A percentile compares a stretch with the other conserved stretches of the same genome.
phyloP scores from a whole-genome alignment of 2,888 invertebrate genomes.

The Priocnemis perturbator region DNA sequence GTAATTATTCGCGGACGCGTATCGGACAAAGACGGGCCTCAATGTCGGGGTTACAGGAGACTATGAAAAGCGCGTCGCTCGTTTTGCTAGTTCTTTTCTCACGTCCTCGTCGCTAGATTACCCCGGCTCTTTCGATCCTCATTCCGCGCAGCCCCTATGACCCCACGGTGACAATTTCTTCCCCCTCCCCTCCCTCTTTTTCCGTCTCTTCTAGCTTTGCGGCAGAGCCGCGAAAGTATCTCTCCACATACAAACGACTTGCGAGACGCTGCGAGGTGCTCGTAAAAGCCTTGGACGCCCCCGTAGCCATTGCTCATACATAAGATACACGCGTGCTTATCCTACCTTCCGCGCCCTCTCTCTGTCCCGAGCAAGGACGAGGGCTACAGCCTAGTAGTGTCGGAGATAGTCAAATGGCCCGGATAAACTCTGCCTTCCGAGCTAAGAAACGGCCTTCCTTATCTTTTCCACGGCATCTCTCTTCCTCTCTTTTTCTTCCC shows the following conservation, averaged over 20 bases:
- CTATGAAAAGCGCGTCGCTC: constrained; percentile 44
- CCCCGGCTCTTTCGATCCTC: constrained; percentile 13
- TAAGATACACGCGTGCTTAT: constrained; percentile 21
- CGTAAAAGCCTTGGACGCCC: constrained; percentile 43
- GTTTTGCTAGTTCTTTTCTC: constrained; percentile 32
- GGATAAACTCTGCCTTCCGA: constrained; percentile 55
- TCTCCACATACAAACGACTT: constrained; percentile 43
- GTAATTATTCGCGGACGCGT: no score
- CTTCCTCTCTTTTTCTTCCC: constrained; percentile 54
- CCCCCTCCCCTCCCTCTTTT: not conserved
- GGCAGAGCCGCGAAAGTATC: constrained; percentile 42
- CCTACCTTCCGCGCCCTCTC: not conserved
- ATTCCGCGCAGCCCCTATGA: not conserved
- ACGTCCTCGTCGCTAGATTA: constrained; percentile 35
- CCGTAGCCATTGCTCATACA: constrained; percentile 5
- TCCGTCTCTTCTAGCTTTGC: constrained; percentile 9
- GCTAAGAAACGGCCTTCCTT: constrained; percentile 38
- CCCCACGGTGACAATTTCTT: not conserved
- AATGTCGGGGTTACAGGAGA: constrained; percentile 32
- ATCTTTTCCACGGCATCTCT: constrained; percentile 8
- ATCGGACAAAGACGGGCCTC: no score
- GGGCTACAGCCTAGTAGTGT: constrained; percentile 47
- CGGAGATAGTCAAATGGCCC: constrained; percentile 63
- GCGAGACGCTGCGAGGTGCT: constrained; percentile 39
- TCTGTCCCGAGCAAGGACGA: not conserved